Evolutionary conservation across 2,888 invertebrate species (phyloP).

Genomic region (Drosophila mercatorum): DNA sequence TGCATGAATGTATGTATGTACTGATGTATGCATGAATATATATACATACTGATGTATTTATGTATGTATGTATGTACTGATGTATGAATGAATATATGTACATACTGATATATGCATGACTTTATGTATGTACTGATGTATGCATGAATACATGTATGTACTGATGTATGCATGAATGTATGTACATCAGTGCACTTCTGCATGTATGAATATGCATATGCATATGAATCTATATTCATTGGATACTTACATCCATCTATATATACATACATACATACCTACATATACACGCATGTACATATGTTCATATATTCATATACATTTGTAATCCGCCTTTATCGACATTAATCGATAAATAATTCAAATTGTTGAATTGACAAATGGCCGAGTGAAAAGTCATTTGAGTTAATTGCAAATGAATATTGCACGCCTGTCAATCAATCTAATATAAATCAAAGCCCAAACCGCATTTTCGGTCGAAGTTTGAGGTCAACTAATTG

Average conservation of each 20-base stretch:
- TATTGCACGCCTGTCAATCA: not conserved
- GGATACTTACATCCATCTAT: not conserved
- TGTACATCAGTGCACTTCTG: no score
- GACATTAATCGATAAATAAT: not conserved
- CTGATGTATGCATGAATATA: no score
- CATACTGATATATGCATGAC: no score
- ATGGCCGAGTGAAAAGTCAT: not conserved
- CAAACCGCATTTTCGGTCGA: not conserved
- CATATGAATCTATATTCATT: no score
- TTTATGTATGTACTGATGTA: not conserved
- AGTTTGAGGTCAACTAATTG: conserved; percentile 6
- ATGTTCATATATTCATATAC: not conserved
- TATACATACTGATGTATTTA: no score
- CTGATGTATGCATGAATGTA: no score
- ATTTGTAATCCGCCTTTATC: not conserved
- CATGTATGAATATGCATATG: no score
- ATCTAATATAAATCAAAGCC: not conserved
- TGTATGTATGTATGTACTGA: no score
- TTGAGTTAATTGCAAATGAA: not conserved
- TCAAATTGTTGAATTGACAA: not conserved
- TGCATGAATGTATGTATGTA: not conserved
- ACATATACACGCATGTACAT: not conserved
- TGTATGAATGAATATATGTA: no score
- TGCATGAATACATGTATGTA: no score
- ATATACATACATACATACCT: not conserved